A percentile compares a stretch with the other conserved stretches of the same genome.
These are phyloP conservation scores for Drosophila vallismaia DNA, from an alignment of 2,888 invertebrate species.

Conservation along the genomic window DNA sequence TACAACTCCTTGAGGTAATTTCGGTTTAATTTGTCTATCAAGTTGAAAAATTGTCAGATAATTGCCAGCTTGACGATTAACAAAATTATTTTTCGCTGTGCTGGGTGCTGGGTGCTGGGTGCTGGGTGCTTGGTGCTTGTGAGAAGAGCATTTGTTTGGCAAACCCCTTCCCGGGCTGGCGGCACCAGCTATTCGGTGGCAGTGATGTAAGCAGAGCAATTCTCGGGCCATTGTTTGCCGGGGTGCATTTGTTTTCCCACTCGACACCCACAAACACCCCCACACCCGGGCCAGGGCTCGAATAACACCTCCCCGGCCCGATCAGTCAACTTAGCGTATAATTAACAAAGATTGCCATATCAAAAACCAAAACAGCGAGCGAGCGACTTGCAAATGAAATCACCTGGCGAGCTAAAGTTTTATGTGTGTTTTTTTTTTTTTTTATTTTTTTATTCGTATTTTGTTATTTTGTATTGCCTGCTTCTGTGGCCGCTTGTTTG, in stretches of 20 bases:
- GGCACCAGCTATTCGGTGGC: too few relatives aligned
- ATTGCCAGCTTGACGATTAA: not conserved
- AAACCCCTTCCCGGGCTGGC: slow-evolving; percentile 44
- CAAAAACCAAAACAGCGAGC: slow-evolving; percentile 46
- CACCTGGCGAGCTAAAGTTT: slow-evolving; percentile 48
- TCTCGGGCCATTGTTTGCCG: slow-evolving; percentile 44
- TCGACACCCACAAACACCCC: slow-evolving; percentile 32
- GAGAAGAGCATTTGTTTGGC: slow-evolving; percentile 57
- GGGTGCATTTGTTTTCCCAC: slow-evolving; percentile 43
- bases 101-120: not conserved
- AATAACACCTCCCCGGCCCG: slow-evolving; percentile 1
- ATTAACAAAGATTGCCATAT: slow-evolving; percentile 60
- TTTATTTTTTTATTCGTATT: not conserved
- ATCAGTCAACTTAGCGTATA: slow-evolving; percentile 56
- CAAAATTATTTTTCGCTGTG: slow-evolving; percentile 1
- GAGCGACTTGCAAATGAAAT: slow-evolving; percentile 62
- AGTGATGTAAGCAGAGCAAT: slow-evolving; percentile 60
- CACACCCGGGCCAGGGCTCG: not conserved
- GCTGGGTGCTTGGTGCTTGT: slow-evolving; percentile 2
- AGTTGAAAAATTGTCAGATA: not conserved
- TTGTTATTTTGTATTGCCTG: slow-evolving; percentile 8
- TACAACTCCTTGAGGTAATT: not conserved
- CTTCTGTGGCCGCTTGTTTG: slow-evolving; percentile 63
- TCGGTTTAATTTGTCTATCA: slow-evolving; percentile 1
- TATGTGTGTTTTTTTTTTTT: not conserved